phyloP scores from a whole-genome alignment of 2,888 invertebrate genomes.

The Parthenolecanium corni region DNA sequence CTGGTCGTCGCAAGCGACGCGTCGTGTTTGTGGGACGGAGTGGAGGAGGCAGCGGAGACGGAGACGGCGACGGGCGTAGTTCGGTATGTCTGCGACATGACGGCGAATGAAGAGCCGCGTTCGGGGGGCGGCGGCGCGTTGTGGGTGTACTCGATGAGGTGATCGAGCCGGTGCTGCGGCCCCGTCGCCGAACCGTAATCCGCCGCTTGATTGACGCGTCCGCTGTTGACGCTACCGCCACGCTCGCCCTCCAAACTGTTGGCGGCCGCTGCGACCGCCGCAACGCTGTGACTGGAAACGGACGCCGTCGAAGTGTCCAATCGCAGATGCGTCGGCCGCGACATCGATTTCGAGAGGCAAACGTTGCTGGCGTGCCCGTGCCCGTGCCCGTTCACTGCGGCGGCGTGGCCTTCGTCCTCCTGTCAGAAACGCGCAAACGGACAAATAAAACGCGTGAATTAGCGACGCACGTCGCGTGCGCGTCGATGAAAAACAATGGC shows the following conservation, averaged over 20 bases:
- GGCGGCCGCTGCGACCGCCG: constrained; percentile 19
- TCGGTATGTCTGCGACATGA: constrained; percentile 46
- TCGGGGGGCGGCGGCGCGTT: constrained; percentile 63
- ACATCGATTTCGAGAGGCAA: not conserved
- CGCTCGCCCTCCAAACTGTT: not conserved
- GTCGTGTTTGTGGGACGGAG: constrained; percentile 4
- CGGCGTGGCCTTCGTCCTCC: not conserved
- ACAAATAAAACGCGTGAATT: not conserved
- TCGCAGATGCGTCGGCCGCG: constrained; percentile 31
- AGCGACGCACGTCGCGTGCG: too few relatives aligned
- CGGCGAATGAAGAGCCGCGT: constrained; percentile 75
- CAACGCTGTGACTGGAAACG: too few relatives aligned
- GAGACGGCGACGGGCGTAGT: constrained; percentile 6
- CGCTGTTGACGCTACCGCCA: not conserved
- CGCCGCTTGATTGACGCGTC: too few relatives aligned
- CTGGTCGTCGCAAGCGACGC: constrained; percentile 12
- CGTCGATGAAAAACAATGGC: too few relatives aligned
- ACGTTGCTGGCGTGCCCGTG: not conserved
- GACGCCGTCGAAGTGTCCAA: constrained; percentile 7
- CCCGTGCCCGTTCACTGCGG: constrained; percentile 8
- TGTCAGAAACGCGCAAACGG: not conserved
- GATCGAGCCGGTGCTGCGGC: constrained; percentile 32
- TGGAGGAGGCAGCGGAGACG: constrained; percentile 3
- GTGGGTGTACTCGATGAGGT: constrained; percentile 31
- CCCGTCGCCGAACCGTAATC: constrained; percentile 18